Conservation (phyloP, 2,888 invertebrate species). For the Lypha dubia region DNA sequence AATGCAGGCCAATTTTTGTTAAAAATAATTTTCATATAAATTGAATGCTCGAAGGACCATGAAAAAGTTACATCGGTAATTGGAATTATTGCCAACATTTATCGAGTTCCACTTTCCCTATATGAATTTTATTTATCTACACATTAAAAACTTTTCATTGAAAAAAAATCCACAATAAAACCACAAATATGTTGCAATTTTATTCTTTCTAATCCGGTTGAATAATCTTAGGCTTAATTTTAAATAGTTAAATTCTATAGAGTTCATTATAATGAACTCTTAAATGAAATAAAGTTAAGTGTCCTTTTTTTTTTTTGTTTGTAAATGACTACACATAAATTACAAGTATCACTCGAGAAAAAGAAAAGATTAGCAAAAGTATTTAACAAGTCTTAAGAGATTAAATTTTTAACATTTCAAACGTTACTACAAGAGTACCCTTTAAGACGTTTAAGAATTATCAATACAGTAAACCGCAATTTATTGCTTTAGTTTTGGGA, state of each 20-base stretch:
- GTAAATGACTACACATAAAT: neutral
- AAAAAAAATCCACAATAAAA: conserved; percentile 49
- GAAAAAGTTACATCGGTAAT: no score
- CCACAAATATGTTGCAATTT: conserved; percentile 36
- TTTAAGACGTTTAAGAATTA: conserved; percentile 26
- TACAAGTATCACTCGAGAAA: conserved; percentile 56
- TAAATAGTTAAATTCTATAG: conserved; percentile 17
- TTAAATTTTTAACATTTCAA: conserved; percentile 22
- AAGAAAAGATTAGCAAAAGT: conserved; percentile 34
- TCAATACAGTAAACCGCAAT: conserved; percentile 30
- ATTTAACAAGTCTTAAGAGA: conserved; percentile 39
- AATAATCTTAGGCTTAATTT: neutral
- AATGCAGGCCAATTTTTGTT: neutral
- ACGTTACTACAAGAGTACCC: neutral
- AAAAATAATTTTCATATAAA: neutral
- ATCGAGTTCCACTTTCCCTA: no score
- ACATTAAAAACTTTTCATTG: no score
- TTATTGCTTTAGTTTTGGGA: neutral
- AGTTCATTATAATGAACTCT: neutral
- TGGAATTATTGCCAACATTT: no score
- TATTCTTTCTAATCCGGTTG: neutral
- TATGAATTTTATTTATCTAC: no score
- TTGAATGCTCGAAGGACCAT: no score
- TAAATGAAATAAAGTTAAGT: conserved; percentile 4
- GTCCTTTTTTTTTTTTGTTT: no score